Conservation (phyloP, 1,140 invertebrate species). For the Drosophila tsacasi region DNA sequence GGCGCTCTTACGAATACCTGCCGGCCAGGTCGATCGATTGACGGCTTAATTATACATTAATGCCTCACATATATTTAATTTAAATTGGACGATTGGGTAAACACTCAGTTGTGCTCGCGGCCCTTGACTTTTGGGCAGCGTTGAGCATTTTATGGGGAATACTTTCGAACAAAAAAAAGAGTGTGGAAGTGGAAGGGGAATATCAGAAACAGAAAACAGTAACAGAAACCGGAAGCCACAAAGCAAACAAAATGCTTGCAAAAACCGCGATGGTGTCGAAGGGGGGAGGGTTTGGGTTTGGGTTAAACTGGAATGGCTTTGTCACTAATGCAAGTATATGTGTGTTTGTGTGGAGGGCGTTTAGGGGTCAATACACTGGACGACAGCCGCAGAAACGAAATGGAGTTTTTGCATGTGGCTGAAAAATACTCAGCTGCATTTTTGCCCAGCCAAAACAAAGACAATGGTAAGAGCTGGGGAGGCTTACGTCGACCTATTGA, state of each 20-base stretch:
- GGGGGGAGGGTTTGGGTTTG: not conserved
- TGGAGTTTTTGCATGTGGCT: slow-evolving; percentile 75
- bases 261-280: slow-evolving; percentile 62
- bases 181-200: not conserved
- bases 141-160: not conserved
- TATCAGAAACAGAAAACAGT: slow-evolving; percentile 50
- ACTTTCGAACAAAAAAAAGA: not conserved
- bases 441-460: slow-evolving; percentile 58
- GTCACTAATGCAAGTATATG: slow-evolving; percentile 34
- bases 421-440: slow-evolving; percentile 76
- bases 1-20: slow-evolving; percentile 8
- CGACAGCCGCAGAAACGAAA: slow-evolving; percentile 67
- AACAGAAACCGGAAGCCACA: slow-evolving; percentile 77
- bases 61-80: slow-evolving; percentile 18
- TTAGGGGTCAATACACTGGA: slow-evolving; percentile 78
- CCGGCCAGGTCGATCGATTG: slow-evolving; percentile 14
- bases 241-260: slow-evolving; percentile 79
- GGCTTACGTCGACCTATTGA: not conserved
- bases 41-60: slow-evolving; percentile 25
- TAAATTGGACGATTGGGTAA: slow-evolving; percentile 9
- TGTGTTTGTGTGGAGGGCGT: slow-evolving; percentile 18
- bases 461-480: slow-evolving; percentile 22
- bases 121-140: slow-evolving; percentile 1
- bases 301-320: slow-evolving; percentile 28
- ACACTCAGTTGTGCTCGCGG: slow-evolving; percentile 10